Evolutionary conservation across 2,113 vertebrate genomes (phyloP).

Genomic region (Eudyptes chrysolophus): DNA sequence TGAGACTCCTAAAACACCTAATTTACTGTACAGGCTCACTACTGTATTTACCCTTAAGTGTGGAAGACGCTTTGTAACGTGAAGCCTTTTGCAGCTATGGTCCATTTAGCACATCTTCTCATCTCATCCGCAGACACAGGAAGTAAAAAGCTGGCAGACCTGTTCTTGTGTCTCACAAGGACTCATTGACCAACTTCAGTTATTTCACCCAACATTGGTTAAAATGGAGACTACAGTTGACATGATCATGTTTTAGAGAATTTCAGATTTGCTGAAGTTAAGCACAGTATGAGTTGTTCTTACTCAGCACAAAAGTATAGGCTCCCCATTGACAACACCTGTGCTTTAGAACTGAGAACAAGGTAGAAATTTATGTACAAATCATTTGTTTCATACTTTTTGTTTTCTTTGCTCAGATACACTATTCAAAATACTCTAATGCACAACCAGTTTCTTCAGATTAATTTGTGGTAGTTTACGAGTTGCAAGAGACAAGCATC

Average conservation of each 20-base stretch:
- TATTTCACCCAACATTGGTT: background rate
- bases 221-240: background rate
- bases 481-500: background rate
- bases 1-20: background rate
- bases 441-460: background rate
- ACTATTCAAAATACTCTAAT: background rate
- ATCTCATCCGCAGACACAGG: background rate
- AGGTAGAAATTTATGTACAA: background rate
- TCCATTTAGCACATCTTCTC: background rate
- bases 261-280: background rate
- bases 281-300: background rate
- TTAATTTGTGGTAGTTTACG: background rate
- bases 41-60: background rate
- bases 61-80: background rate
- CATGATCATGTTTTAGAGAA: background rate
- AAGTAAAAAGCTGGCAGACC: background rate
- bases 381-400: background rate
- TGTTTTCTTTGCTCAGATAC: background rate
- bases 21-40: background rate
- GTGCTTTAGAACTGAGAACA: background rate
- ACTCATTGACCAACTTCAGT: background rate
- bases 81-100: background rate
- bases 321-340: background rate
- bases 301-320: background rate
- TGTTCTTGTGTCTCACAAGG: background rate